phyloP scores from a whole-genome alignment of 1,140 invertebrate genomes.

The Sipha flava region DNA sequence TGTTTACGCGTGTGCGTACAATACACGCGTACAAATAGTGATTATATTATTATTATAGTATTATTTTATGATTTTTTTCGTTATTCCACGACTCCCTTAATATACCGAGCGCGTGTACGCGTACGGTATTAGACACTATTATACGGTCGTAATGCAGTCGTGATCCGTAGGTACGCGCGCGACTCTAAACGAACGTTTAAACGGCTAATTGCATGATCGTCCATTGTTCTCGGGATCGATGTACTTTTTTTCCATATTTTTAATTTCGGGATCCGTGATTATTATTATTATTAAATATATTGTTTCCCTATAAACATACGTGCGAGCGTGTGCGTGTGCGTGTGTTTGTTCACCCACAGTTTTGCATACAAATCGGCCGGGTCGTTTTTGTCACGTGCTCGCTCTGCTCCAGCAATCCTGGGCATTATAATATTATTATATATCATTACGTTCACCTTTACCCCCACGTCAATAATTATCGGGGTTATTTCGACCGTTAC shows the following conservation, averaged over 20 bases:
- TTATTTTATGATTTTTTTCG: not conserved
- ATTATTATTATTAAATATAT: not conserved
- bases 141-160: not conserved
- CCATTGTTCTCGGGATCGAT: not conserved
- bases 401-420: not conserved
- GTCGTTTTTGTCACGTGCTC: constrained; percentile 24
- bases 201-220: not conserved
- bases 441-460: not conserved
- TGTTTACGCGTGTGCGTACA: not conserved
- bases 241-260: not conserved
- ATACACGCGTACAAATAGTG: not conserved
- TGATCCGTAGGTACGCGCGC: not conserved
- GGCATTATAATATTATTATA: not conserved
- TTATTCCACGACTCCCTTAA: not conserved
- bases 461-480: not conserved
- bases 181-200: not conserved
- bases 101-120: not conserved
- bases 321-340: not conserved
- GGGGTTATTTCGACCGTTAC: constrained; percentile 18
- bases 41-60: not conserved
- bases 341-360: not conserved
- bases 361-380: constrained; percentile 20
- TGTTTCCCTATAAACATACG: not conserved
- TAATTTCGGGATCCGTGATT: constrained; percentile 1
- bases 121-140: too few relatives aligned